Evolutionary conservation across 1,140 invertebrate species (phyloP).

Genomic region (Bilobella aurantiaca): DNA sequence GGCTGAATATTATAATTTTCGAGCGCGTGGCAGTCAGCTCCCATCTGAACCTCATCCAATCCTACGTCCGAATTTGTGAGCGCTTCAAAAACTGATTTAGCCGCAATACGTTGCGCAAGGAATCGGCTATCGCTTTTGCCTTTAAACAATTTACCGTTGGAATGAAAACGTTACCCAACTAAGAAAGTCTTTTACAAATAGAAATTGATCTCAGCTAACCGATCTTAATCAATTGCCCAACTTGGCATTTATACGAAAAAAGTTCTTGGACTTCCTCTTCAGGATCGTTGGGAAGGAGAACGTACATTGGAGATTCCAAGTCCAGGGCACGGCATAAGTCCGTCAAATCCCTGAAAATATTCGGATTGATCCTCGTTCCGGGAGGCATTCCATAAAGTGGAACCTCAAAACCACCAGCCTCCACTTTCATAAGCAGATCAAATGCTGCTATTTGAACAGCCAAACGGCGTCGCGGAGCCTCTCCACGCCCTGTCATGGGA

Average conservation of each 20-base stretch:
- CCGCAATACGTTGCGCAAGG: constrained; percentile 11
- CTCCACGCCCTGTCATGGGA: constrained; percentile 11
- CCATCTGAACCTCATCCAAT: not conserved
- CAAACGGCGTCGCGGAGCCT: constrained; percentile 8
- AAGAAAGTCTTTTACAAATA: not conserved
- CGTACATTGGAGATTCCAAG: not conserved
- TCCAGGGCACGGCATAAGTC: not conserved
- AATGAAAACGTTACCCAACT: not conserved
- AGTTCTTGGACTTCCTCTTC: not conserved
- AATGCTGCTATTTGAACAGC: constrained; percentile 17
- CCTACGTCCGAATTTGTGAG: not conserved
- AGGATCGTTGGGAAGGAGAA: not conserved
- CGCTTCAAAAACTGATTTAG: constrained; percentile 7
- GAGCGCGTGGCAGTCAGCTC: not conserved
- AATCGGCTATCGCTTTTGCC: constrained; percentile 13
- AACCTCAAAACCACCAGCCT: not conserved
- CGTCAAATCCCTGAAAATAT: not conserved
- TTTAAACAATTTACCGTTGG: not conserved
- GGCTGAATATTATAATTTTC: not conserved
- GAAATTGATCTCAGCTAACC: constrained; percentile 2
- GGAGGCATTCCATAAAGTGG: constrained; percentile 15
- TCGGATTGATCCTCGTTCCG: constrained; percentile 8
- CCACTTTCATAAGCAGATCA: constrained; percentile 13
- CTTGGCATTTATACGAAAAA: constrained; percentile 3
- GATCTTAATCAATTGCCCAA: constrained; percentile 3